Conservation (phyloP, 2,113 vertebrate species). For the Machaerirhynchus nigripectus region DNA sequence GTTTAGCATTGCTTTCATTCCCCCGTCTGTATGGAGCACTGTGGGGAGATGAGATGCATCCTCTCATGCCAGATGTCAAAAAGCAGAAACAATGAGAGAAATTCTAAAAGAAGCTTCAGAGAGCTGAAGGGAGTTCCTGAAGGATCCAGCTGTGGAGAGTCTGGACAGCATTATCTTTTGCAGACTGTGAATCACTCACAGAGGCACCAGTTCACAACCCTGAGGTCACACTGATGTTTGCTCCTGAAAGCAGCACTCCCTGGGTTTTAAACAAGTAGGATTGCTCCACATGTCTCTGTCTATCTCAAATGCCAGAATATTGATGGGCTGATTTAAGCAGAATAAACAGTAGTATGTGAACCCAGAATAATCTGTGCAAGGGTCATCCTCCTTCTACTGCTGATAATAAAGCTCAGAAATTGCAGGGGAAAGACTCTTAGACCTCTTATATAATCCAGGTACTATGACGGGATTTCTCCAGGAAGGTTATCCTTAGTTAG, state of each 20-base stretch:
- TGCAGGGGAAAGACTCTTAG: neutral
- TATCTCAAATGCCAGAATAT: neutral
- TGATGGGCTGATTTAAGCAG: neutral
- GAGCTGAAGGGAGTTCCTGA: neutral
- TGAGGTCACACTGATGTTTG: neutral
- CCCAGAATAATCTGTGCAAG: neutral
- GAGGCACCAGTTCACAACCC: neutral
- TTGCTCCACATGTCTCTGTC: neutral
- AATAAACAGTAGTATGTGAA: neutral
- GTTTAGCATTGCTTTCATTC: neutral
- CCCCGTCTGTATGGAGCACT: neutral
- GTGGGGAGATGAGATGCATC: neutral
- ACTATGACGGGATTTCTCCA: neutral
- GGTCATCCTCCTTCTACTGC: neutral
- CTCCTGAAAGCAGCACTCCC: neutral
- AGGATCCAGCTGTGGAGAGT: neutral
- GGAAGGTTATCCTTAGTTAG: neutral
- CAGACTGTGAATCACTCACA: neutral
- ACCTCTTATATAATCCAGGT: neutral
- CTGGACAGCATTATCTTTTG: neutral
- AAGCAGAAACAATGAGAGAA: neutral
- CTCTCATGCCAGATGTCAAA: neutral
- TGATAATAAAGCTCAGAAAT: neutral
- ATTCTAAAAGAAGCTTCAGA: neutral
- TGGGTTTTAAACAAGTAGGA: neutral